Conservation (phyloP, 2,888 invertebrate species). For the Sipha maydis region DNA sequence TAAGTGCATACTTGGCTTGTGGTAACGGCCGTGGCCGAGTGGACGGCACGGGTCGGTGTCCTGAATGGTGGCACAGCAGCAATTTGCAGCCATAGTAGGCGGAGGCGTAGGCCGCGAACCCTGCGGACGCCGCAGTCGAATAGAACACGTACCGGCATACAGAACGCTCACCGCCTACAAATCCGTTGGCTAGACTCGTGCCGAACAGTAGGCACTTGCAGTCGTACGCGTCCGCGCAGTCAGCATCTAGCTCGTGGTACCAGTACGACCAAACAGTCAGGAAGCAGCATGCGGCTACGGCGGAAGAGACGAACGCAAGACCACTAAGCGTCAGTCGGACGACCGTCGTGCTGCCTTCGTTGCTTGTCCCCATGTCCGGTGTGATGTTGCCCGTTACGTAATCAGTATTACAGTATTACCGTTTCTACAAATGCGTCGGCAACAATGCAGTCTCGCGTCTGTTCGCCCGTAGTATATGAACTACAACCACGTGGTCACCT, state of each 20-base stretch:
- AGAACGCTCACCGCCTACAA: constrained; percentile 68
- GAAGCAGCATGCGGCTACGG: constrained; percentile 66
- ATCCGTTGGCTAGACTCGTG: constrained; percentile 67
- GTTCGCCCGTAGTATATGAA: no score
- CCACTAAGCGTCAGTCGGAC: constrained; percentile 42
- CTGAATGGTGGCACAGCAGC: background rate
- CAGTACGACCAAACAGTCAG: constrained; percentile 68
- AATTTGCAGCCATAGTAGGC: background rate
- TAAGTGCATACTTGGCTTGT: no score
- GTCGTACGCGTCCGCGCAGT: constrained; percentile 63
- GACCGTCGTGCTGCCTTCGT: background rate
- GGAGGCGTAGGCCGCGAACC: background rate
- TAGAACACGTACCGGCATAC: constrained; percentile 67
- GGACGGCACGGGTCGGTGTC: background rate
- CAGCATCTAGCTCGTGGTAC: constrained; percentile 67
- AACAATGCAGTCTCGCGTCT: no score
- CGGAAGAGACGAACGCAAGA: constrained; percentile 64
- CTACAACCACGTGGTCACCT: no score
- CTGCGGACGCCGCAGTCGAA: constrained; percentile 52
- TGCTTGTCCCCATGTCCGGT: no score
- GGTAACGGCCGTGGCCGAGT: background rate
- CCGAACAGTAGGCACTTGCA: constrained; percentile 67
- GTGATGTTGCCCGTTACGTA: no score
- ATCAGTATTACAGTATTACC: no score
- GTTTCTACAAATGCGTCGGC: no score